Evolutionary conservation across 1,140 invertebrate genomes (phyloP).

Genomic region (Lepidostoma basale): DNA sequence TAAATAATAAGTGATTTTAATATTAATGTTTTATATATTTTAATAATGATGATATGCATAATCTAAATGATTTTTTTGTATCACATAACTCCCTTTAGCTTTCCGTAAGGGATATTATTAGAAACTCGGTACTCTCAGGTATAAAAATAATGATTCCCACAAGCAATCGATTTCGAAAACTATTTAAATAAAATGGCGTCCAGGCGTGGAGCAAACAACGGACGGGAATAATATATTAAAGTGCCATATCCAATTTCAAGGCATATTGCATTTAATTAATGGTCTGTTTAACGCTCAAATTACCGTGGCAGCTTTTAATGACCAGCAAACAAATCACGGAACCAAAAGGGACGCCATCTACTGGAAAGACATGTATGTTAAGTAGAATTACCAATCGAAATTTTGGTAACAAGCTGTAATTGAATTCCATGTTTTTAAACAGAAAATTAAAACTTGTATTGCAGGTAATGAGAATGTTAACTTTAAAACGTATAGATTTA

Average conservation of each 20-base stretch:
- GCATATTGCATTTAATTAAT: conserved; percentile 47
- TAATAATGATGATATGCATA: too few relatives aligned
- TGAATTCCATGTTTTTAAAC: too few relatives aligned
- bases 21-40: too few relatives aligned
- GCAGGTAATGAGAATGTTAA: too few relatives aligned
- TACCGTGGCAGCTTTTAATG: conserved; percentile 44
- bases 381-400: background rate
- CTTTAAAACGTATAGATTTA: too few relatives aligned
- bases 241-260: conserved; percentile 46
- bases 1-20: too few relatives aligned
- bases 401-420: conserved; percentile 4
- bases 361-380: conserved; percentile 8
- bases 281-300: conserved; percentile 45
- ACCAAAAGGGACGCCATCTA: conserved; percentile 9
- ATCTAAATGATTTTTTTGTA: too few relatives aligned
- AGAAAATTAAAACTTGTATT: too few relatives aligned
- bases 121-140: too few relatives aligned
- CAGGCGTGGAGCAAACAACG: conserved; percentile 27
- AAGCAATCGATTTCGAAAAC: conserved; percentile 17
- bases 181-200: conserved; percentile 39
- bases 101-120: too few relatives aligned
- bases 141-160: background rate
- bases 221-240: conserved; percentile 38
- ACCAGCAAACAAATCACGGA: conserved; percentile 34
- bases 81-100: too few relatives aligned